Percentiles rank a stretch among this genome's conserved stretches.
Evolutionary conservation across 2,113 vertebrate species (phyloP).

Genomic region (Hiodon alosoides): DNA sequence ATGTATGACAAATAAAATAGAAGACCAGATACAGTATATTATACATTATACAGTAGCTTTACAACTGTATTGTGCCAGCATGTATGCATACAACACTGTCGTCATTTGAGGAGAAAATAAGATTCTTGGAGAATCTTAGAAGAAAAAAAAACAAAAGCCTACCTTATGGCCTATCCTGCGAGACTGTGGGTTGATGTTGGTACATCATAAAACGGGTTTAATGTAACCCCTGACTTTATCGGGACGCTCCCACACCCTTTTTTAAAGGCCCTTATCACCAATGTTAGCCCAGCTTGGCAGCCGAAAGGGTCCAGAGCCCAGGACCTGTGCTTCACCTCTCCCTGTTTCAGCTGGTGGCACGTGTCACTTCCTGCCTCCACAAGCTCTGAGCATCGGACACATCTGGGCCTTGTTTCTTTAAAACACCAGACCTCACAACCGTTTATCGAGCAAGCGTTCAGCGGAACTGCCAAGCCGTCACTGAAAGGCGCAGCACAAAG

Average conservation of each 20-base stretch:
- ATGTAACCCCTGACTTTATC: conserved; percentile 61
- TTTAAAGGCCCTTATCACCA: conserved; percentile 80
- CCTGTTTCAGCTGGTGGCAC: conserved; percentile 67
- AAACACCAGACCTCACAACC: conserved; percentile 74
- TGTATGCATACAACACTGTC: neutral
- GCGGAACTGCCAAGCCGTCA: conserved; percentile 67
- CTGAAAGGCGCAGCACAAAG: conserved; percentile 59
- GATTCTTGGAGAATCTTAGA: neutral
- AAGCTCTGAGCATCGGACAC: conserved; percentile 51
- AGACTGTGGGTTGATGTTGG: conserved; percentile 32
- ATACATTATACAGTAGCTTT: too few relatives aligned
- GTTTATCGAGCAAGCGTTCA: conserved; percentile 70
- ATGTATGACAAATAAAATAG: too few relatives aligned
- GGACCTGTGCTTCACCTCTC: conserved; percentile 80
- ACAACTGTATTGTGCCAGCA: too few relatives aligned
- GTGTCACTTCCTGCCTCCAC: conserved; percentile 62
- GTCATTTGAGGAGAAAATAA: neutral
- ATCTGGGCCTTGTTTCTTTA: conserved; percentile 44
- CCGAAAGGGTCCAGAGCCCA: conserved; percentile 65
- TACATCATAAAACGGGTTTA: conserved; percentile 58
- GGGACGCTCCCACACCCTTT: conserved; percentile 70
- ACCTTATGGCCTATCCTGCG: neutral
- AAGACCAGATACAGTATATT: too few relatives aligned
- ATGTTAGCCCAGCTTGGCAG: conserved; percentile 95
- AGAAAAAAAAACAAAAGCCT: neutral